Percentiles rank a stretch among this genome's conserved stretches.
These are phyloP conservation scores for human DNA, from an alignment of 2,113 vertebrate genomes.

Conservation along the genomic window DNA sequence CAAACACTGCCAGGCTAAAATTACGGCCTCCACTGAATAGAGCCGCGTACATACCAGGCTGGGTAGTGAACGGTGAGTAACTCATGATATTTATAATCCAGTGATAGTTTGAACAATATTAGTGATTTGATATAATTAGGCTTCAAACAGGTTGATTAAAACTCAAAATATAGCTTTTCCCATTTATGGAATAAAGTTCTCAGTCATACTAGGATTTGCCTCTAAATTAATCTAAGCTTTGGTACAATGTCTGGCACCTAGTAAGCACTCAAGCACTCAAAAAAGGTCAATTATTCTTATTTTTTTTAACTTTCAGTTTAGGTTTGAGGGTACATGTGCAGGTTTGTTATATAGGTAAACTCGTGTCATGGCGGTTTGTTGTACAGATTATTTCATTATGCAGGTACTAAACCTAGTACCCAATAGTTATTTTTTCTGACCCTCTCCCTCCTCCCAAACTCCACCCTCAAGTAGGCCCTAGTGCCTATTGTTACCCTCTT, in stretches of 20 bases:
- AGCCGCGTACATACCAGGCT: conserved; percentile 78
- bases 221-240: not conserved
- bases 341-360: too few species aligned
- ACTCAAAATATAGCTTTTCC: not conserved
- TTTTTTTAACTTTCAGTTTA: too few species aligned
- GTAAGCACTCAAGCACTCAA: not conserved
- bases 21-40: not conserved
- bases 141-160: not conserved
- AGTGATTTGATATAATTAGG: not conserved
- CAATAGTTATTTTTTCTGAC: too few species aligned
- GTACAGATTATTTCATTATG: too few species aligned
- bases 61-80: conserved; percentile 79
- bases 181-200: not conserved
- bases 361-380: too few species aligned
- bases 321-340: too few species aligned
- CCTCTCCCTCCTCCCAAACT: too few species aligned
- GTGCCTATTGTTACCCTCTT: too few species aligned
- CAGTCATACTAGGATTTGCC: not conserved
- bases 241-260: not conserved
- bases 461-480: too few species aligned
- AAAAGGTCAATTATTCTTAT: not conserved
- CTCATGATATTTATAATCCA: not conserved
- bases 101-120: not conserved
- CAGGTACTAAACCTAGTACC: too few species aligned
- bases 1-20: not conserved